These are phyloP conservation scores for Bubo blakistoni DNA, from an alignment of 2,113 vertebrate genomes.

Conservation along the genomic window DNA sequence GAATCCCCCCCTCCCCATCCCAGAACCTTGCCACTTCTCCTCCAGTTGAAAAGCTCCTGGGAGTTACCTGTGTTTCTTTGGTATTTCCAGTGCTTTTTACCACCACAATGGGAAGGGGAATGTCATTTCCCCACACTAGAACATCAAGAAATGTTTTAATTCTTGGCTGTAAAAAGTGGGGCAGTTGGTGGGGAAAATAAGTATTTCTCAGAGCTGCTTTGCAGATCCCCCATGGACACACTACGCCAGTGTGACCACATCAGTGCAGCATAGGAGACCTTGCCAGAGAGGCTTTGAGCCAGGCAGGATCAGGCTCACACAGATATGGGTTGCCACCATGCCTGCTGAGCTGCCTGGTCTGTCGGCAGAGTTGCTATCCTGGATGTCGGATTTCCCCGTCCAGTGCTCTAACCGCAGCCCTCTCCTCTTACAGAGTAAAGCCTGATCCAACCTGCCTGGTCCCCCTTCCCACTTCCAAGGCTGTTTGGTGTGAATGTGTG, in stretches of 20 bases:
- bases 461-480: not conserved
- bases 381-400: not conserved
- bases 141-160: not conserved
- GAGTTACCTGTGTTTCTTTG: not conserved
- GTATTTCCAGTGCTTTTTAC: not conserved
- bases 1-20: not conserved
- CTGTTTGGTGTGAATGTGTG: accelerated
- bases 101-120: not conserved
- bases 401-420: not conserved
- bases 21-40: not conserved
- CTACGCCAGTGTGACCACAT: not conserved
- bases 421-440: not conserved
- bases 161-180: not conserved
- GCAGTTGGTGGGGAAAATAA: not conserved
- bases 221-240: not conserved
- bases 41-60: not conserved
- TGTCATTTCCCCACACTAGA: not conserved
- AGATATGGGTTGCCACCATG: accelerated
- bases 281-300: not conserved
- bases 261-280: not conserved
- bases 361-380: not conserved
- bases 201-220: not conserved
- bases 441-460: not conserved
- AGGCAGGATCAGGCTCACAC: not conserved
- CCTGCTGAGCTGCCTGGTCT: not conserved